A percentile compares a stretch with the other conserved stretches of the same genome.
These are phyloP conservation scores for Otolemur garnettii DNA, from an alignment of 2,113 vertebrate species.

Conservation along the genomic window DNA sequence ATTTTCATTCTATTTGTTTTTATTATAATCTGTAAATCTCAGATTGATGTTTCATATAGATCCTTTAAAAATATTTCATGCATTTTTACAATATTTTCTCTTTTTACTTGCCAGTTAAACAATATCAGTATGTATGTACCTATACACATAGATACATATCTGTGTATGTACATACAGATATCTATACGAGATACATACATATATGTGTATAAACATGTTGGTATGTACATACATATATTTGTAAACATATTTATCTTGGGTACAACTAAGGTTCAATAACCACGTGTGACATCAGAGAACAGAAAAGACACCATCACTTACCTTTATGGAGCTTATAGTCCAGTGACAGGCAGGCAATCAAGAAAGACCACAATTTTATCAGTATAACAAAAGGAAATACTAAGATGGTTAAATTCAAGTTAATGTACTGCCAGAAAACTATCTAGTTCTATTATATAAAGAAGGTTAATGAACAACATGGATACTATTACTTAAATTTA, in stretches of 20 bases:
- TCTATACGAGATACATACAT: background rate
- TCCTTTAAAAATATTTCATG: background rate
- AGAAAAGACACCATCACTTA: background rate
- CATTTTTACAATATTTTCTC: background rate
- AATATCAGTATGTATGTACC: background rate
- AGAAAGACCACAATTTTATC: background rate
- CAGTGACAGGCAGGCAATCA: background rate
- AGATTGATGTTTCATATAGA: background rate
- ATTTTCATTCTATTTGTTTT: background rate
- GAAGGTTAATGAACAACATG: background rate
- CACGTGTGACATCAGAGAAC: background rate
- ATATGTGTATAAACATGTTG: background rate
- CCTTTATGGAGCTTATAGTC: background rate
- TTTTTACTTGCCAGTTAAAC: background rate
- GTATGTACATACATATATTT: background rate
- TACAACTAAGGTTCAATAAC: background rate
- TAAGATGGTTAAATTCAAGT: background rate
- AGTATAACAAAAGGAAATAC: background rate
- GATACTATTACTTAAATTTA: background rate
- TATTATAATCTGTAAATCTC: background rate
- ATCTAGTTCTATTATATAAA: background rate
- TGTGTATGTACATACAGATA: background rate
- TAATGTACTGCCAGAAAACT: background rate
- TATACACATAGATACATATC: background rate
- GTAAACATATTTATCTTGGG: background rate